phyloP scores from a whole-genome alignment of 2,113 vertebrate genomes.

The Mirza zaza region DNA sequence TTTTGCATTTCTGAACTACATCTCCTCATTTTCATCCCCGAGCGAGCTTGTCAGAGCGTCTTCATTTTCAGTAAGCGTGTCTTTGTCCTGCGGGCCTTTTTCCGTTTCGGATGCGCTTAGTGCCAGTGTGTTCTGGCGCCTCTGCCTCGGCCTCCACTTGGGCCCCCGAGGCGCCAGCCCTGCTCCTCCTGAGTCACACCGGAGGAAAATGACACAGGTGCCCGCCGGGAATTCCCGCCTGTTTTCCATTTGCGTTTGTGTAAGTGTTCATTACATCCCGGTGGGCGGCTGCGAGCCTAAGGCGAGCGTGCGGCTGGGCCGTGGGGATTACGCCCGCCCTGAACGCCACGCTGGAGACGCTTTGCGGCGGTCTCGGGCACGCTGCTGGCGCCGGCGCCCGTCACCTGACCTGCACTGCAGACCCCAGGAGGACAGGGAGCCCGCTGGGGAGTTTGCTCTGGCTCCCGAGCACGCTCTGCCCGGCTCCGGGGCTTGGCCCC shows the following conservation, averaged over 20 bases:
- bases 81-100: too few species aligned
- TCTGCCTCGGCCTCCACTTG: constrained; percentile 77
- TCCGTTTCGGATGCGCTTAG: neutral
- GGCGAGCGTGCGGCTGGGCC: neutral
- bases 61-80: fast-evolving
- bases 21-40: neutral
- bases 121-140: constrained; percentile 35
- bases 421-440: neutral
- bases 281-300: neutral
- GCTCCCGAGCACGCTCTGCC: neutral
- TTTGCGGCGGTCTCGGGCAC: neutral
- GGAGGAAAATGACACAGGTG: neutral
- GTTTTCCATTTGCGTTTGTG: neutral
- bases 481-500: neutral
- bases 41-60: fast-evolving
- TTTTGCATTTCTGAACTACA: neutral
- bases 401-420: constrained; percentile 1
- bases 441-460: neutral
- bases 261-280: neutral
- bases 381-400: neutral
- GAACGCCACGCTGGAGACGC: neutral
- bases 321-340: neutral
- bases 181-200: constrained; percentile 75
- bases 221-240: neutral
- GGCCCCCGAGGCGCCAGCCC: constrained; percentile 77